These are phyloP conservation scores for Tryphoninae sp. DNA, from an alignment of 2,888 invertebrate genomes.

Conservation along the genomic window DNA sequence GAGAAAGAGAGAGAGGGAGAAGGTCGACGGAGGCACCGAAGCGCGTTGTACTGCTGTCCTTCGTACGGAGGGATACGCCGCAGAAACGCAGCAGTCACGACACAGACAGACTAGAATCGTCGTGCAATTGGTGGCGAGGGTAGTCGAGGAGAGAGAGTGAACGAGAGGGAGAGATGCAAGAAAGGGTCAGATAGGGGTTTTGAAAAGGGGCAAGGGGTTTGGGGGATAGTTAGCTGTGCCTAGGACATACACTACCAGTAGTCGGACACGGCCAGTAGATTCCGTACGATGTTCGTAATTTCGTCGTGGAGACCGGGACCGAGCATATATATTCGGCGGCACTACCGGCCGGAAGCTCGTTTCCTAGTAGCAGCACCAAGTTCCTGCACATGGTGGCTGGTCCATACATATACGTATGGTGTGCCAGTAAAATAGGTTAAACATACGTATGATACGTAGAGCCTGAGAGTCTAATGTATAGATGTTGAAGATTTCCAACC, in stretches of 20 bases:
- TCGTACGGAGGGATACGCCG: slow-evolving; percentile 22
- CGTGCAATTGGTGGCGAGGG: slow-evolving; percentile 43
- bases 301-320: slow-evolving; percentile 43
- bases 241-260: slow-evolving; percentile 52
- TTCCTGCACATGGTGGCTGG: slow-evolving; percentile 14
- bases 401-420: background rate
- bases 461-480: slow-evolving; percentile 14
- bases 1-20: slow-evolving; percentile 30
- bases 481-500: slow-evolving; percentile 16
- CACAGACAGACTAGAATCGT: slow-evolving; percentile 34
- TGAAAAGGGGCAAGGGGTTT: background rate
- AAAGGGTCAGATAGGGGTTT: background rate
- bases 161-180: background rate
- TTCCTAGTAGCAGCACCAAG: slow-evolving; percentile 38
- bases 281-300: slow-evolving; percentile 63
- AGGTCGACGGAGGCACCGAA: slow-evolving; percentile 27
- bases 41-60: slow-evolving; percentile 39
- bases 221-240: slow-evolving; percentile 31
- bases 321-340: slow-evolving; percentile 26
- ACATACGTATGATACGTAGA: slow-evolving; percentile 23
- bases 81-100: slow-evolving; percentile 39
- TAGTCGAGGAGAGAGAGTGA: background rate
- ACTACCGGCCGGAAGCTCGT: slow-evolving; percentile 53
- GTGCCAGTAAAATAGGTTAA: slow-evolving; percentile 36
- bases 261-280: slow-evolving; percentile 61